Conservation (phyloP, 2,797 vertebrate species). For the Alectoris magna region DNA sequence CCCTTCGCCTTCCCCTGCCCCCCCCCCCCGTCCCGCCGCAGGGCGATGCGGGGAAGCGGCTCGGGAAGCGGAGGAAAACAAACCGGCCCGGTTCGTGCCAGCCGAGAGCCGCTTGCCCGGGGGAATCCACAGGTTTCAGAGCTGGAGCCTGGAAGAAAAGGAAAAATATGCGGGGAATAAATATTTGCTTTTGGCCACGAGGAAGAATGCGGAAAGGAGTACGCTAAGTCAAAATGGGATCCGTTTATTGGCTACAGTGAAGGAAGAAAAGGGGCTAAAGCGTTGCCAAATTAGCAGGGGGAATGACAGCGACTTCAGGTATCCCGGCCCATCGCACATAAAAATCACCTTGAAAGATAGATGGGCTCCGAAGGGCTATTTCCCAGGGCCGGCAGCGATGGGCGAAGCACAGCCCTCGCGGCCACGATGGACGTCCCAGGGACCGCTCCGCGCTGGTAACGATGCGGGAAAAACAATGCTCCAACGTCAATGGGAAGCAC, state of each 20-base stretch:
- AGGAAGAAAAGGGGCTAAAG: slow-evolving; percentile 17
- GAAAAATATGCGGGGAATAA: slow-evolving; percentile 74
- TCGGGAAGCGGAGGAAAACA: slow-evolving; percentile 7
- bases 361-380: background rate
- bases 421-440: slow-evolving; percentile 52
- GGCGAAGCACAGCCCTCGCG: slow-evolving; percentile 71
- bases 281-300: background rate
- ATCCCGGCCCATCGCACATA: background rate
- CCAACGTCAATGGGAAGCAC: slow-evolving; percentile 63
- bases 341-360: slow-evolving; percentile 16
- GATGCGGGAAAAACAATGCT: slow-evolving; percentile 62
- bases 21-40: slow-evolving; percentile 17
- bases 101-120: background rate
- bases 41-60: slow-evolving; percentile 26
- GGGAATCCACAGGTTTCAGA: slow-evolving; percentile 42
- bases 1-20: slow-evolving; percentile 13
- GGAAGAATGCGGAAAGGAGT: slow-evolving; percentile 72
- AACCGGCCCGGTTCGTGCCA: background rate
- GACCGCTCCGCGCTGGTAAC: slow-evolving; percentile 53
- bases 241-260: slow-evolving; percentile 56
- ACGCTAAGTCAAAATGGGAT: slow-evolving; percentile 28
- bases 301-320: slow-evolving; percentile 11
- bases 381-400: slow-evolving; percentile 67
- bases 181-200: slow-evolving; percentile 79
- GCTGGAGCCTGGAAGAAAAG: slow-evolving; percentile 54